Base-by-base conservation (phyloP, 2,113 vertebrate species). In the Oreochromis aureus region DNA sequence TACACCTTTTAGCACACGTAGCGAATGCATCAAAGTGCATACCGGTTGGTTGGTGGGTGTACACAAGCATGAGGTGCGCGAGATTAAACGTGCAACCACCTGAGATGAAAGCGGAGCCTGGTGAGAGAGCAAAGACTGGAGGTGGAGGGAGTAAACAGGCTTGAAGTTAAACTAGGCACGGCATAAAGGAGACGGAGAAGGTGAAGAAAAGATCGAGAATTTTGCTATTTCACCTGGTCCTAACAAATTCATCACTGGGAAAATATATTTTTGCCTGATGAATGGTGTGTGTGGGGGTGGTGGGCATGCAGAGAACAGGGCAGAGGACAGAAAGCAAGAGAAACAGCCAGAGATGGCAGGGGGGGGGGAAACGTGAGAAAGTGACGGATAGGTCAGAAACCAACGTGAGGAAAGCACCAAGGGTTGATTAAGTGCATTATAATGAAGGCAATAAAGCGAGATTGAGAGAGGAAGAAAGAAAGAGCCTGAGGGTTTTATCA, bases 401-500 rank as follows among this genome's bases (percentile, higher is more conserved):
- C 18, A 6, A 80, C 3, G 9, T 48, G 4, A 59, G 54, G 10
- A 81, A 89, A 90, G 58, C 66, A 71, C 55, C 16, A 1, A 81
- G 63, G 24, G 63, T 87, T 90, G 89, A 94, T 91, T 89, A 90
- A 91, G 87, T 87, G 85, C 80, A 89, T 88, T 92, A 91, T 86
- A 89, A 91, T 18, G 61, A 90, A 51, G 89, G 87, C 55, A 87
- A 94, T 80, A 54, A 86, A 92, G 71, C 6, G 19, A 93, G 86
- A 87, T 76, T 83, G 88, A 91, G 82, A 86, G 76, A 34, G 80
- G 19, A 54, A 81, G 81, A 41, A 10, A 82, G 61, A 5, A 41
- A 7, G 39, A 39, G 85, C 87, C 86, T 7, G 51, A 32, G 71
- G 88, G 82, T 84, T 87, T 92, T 89, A 90, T 90, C 69, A 86